Evolutionary conservation across 2,113 vertebrate genomes (phyloP).

Genomic region (Sylvietta virens): DNA sequence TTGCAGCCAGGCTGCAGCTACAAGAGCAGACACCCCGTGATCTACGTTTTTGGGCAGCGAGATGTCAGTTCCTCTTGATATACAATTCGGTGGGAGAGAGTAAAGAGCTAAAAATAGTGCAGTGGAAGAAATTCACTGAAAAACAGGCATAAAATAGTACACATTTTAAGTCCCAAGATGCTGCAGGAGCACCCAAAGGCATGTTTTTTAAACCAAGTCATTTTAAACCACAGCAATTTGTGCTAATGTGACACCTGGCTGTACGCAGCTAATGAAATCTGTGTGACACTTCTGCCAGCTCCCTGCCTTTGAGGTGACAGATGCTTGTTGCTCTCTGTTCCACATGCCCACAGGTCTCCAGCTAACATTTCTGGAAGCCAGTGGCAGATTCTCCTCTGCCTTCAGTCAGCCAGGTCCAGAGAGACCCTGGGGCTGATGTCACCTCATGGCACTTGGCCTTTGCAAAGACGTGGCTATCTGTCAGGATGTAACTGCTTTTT

Average conservation of each 20-base stretch:
- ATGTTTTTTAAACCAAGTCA: background rate
- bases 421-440: background rate
- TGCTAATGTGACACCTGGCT: background rate
- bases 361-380: background rate
- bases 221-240: background rate
- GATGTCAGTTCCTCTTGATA: background rate
- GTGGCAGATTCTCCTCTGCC: background rate
- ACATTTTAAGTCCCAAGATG: background rate
- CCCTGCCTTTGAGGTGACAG: background rate
- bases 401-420: background rate
- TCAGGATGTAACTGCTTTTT: background rate
- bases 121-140: background rate
- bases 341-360: background rate
- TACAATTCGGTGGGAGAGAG: background rate
- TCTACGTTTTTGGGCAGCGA: background rate
- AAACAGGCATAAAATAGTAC: background rate
- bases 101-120: background rate
- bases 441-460: background rate
- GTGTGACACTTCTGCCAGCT: background rate
- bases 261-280: background rate
- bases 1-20: background rate
- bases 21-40: accelerated
- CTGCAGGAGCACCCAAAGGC: background rate
- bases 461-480: background rate
- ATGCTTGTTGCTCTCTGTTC: background rate